A percentile compares a stretch with the other conserved stretches of the same genome.
phyloP scores from a whole-genome alignment of 2,888 invertebrate genomes.

The Periphyllus acericola region DNA sequence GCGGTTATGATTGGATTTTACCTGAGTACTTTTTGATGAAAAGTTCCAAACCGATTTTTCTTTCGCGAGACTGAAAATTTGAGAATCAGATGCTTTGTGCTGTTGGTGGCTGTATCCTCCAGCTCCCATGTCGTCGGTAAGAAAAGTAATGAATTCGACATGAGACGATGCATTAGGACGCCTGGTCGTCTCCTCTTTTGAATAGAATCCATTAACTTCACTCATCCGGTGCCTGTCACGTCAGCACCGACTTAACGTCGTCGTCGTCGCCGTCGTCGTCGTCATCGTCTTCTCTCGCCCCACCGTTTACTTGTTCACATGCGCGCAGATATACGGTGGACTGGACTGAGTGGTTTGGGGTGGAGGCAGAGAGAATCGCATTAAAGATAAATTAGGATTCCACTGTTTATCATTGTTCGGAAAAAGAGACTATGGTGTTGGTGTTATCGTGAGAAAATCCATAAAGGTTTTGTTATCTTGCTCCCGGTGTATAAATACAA shows the following conservation, averaged over 20 bases:
- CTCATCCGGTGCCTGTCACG: constrained; percentile 51
- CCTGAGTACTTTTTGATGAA: no score
- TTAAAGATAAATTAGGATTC: constrained; percentile 48
- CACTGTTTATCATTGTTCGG: constrained; percentile 13
- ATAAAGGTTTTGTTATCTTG: background rate
- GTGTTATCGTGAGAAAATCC: constrained; percentile 2
- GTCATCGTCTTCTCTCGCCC: background rate
- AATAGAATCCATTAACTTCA: constrained; percentile 61
- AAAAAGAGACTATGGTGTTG: background rate
- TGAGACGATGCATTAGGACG: constrained; percentile 50
- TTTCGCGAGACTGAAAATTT: background rate
- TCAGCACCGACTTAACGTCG: constrained; percentile 49
- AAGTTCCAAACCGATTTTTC: no score
- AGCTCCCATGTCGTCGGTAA: constrained; percentile 16
- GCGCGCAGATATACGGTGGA: constrained; percentile 1
- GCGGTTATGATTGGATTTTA: no score
- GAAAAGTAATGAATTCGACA: constrained; percentile 55
- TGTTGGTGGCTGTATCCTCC: background rate
- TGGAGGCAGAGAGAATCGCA: background rate
- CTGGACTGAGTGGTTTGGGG: background rate
- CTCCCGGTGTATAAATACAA: background rate
- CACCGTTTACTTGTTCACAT: constrained; percentile 24
- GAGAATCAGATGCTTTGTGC: background rate
- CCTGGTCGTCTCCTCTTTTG: constrained; percentile 39
- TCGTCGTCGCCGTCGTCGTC: constrained; percentile 14